A percentile compares a stretch with the other conserved stretches of the same genome.
These are phyloP conservation scores for Chionoecetes opilio DNA, from an alignment of 1,140 invertebrate species.

Conservation along the genomic window DNA sequence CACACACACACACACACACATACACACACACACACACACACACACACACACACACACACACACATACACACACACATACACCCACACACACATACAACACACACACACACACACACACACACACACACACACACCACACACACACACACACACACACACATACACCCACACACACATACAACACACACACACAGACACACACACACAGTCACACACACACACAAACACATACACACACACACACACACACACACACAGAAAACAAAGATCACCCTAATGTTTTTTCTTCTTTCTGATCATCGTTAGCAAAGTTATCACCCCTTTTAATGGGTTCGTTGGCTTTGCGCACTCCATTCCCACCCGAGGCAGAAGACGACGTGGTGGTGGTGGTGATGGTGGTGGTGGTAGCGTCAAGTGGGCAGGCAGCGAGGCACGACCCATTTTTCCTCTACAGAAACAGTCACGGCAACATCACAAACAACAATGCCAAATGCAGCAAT, in stretches of 20 bases:
- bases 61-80: not conserved
- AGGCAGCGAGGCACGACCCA: not conserved
- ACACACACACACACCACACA: too few species aligned
- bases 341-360: not conserved
- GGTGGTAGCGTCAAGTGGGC: not conserved
- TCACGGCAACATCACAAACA: not conserved
- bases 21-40: too few species aligned
- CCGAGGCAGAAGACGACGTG: not conserved
- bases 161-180: too few species aligned
- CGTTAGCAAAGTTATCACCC: not conserved
- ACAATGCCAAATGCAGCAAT: not conserved
- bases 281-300: slow-evolving; percentile 15
- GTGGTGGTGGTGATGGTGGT: not conserved
- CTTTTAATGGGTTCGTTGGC: slow-evolving; percentile 28
- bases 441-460: not conserved
- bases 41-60: not conserved
- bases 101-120: too few species aligned
- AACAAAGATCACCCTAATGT: not conserved
- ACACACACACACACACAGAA: too few species aligned
- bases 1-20: too few species aligned
- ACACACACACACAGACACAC: too few species aligned
- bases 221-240: too few species aligned
- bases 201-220: too few species aligned
- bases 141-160: too few species aligned
- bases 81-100: too few species aligned